These are phyloP conservation scores for Platyscapa corneri DNA, from an alignment of 1,140 invertebrate genomes.

Conservation along the genomic window DNA sequence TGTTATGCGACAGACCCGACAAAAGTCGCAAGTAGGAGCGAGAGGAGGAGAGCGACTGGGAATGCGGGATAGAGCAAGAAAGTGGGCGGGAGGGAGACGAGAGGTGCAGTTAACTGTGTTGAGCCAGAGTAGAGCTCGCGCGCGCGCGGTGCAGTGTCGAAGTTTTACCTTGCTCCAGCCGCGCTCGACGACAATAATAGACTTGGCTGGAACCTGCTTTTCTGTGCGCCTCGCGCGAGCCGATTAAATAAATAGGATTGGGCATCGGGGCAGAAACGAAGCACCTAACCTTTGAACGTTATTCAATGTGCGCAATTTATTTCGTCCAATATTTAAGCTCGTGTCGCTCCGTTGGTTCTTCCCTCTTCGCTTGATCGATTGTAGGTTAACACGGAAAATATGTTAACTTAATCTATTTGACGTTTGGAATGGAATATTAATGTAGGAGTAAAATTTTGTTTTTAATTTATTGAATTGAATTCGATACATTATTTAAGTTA, in stretches of 20 bases:
- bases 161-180: conserved; percentile 60
- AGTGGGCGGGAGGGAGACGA: not conserved
- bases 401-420: too few relatives aligned
- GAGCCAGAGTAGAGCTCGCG: not conserved
- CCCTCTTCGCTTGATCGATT: too few relatives aligned
- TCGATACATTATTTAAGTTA: too few relatives aligned
- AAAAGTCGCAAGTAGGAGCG: too few relatives aligned
- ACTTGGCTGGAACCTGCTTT: conserved; percentile 75
- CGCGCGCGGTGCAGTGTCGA: conserved; percentile 25
- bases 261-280: conserved; percentile 52
- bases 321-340: not conserved
- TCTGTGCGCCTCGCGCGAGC: conserved; percentile 45
- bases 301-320: conserved; percentile 48
- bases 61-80: conserved; percentile 1
- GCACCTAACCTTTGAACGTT: conserved; percentile 48
- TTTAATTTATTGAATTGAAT: too few relatives aligned
- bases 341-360: too few relatives aligned
- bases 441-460: not conserved
- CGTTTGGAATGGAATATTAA: too few relatives aligned
- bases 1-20: not conserved
- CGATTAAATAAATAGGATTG: conserved; percentile 76
- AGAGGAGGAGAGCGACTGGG: not conserved
- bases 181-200: conserved; percentile 72
- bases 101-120: not conserved
- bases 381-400: too few relatives aligned